phyloP scores from a whole-genome alignment of 2,113 vertebrate species.

The Datnioides undecimradiatus region DNA sequence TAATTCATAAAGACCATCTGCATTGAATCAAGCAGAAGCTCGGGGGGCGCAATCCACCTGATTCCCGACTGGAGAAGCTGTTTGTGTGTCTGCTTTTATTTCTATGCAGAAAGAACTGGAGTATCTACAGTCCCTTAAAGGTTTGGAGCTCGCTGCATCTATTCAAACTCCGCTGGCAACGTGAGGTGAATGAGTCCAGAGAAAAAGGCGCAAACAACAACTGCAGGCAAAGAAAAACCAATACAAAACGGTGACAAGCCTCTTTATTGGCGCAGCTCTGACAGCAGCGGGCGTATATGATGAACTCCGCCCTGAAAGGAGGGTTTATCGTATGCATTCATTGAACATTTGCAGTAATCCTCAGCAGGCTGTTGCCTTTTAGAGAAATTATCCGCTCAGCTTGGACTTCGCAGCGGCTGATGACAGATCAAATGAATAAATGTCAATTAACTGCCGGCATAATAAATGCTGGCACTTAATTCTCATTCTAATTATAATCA shows the following conservation, averaged over 20 bases:
- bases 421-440: too few relatives aligned
- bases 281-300: neutral
- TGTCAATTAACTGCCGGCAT: neutral
- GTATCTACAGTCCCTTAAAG: neutral
- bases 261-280: neutral
- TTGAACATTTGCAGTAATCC: neutral
- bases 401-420: too few relatives aligned
- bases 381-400: neutral
- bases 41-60: too few relatives aligned
- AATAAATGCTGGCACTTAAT: neutral
- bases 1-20: neutral
- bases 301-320: neutral
- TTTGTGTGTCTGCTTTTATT: neutral
- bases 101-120: neutral
- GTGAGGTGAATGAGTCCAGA: too few relatives aligned
- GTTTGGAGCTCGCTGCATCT: neutral
- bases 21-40: neutral
- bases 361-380: neutral
- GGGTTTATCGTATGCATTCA: neutral
- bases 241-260: neutral
- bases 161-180: neutral
- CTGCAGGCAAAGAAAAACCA: neutral
- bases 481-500: neutral
- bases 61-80: neutral
- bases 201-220: neutral